phyloP scores from a whole-genome alignment of 2,113 vertebrate species.

The Dasyurus viverrinus region DNA sequence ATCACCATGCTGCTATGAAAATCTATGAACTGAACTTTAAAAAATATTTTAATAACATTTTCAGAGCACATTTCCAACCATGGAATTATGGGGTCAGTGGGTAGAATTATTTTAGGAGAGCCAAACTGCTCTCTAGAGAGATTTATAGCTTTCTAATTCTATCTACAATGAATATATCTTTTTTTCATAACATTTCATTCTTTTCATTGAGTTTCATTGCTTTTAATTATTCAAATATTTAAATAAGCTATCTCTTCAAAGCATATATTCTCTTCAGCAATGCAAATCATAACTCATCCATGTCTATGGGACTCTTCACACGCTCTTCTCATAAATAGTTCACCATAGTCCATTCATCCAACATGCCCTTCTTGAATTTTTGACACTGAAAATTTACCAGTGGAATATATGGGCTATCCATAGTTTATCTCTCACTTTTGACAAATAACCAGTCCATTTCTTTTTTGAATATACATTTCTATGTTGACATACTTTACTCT shows the following conservation, averaged over 20 bases:
- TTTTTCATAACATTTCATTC: neutral
- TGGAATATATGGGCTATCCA: neutral
- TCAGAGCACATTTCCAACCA: neutral
- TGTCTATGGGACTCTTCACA: neutral
- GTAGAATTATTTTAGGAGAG: neutral
- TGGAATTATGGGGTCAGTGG: neutral
- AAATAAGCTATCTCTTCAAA: neutral
- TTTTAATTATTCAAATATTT: neutral
- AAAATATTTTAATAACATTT: neutral
- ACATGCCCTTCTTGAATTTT: neutral
- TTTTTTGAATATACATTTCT: neutral
- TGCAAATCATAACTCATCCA: neutral
- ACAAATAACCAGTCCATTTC: neutral
- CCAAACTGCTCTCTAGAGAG: neutral
- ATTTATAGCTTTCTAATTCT: neutral
- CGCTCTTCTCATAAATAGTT: neutral
- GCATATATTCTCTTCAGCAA: neutral
- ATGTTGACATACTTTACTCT: neutral
- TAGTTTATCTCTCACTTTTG: neutral
- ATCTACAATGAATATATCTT: neutral
- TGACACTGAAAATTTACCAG: neutral
- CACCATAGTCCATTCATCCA: neutral
- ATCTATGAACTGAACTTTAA: neutral
- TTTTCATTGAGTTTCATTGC: neutral
- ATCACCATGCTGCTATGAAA: neutral